These are phyloP conservation scores for Carduelis carduelis DNA, from an alignment of 2,797 vertebrate species.

Conservation along the genomic window DNA sequence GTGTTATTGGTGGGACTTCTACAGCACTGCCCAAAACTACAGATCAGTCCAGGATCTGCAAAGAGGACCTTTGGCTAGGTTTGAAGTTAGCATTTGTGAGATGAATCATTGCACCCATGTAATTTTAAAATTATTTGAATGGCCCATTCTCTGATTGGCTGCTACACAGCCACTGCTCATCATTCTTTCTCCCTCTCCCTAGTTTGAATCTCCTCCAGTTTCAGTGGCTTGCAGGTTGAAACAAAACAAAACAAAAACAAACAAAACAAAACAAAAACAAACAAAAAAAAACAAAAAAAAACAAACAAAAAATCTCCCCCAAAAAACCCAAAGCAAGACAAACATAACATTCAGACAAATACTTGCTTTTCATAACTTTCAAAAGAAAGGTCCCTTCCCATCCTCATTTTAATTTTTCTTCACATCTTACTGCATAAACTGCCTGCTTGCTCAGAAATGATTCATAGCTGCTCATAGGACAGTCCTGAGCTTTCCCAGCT, in stretches of 20 bases:
- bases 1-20: neutral
- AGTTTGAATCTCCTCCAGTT: neutral
- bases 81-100: neutral
- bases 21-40: neutral
- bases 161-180: neutral
- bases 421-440: neutral
- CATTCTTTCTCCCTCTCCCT: neutral
- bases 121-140: neutral
- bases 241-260: neutral
- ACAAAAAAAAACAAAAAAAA: accelerated
- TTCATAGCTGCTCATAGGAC: neutral
- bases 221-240: neutral
- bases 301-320: too few species aligned
- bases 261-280: accelerated
- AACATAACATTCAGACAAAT: neutral
- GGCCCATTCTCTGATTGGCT: neutral
- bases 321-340: accelerated
- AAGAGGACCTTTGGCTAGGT: neutral
- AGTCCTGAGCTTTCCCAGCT: neutral
- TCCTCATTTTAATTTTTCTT: neutral
- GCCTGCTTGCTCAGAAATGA: neutral
- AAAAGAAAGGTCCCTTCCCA: neutral
- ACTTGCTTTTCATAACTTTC: neutral
- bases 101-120: neutral
- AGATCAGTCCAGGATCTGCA: neutral